These are phyloP conservation scores for Platorchestia sp. DNA, from an alignment of 1,140 invertebrate species.

Conservation along the genomic window DNA sequence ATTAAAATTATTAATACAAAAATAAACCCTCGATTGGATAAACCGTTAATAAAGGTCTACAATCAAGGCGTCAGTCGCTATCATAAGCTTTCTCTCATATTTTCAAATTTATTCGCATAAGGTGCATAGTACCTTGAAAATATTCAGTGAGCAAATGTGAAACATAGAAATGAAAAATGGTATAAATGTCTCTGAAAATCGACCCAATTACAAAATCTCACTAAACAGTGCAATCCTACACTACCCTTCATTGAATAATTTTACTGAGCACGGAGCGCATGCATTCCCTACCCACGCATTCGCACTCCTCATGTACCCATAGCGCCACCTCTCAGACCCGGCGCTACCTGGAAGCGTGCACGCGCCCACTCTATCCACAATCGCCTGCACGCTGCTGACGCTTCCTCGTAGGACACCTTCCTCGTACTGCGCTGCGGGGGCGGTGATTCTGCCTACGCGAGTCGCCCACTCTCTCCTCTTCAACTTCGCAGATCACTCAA, in stretches of 20 bases:
- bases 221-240: background rate
- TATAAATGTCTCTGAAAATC: background rate
- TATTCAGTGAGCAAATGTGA: background rate
- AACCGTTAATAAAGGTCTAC: no score
- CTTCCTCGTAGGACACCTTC: slow-evolving; percentile 11
- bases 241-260: background rate
- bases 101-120: background rate
- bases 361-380: background rate
- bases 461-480: slow-evolving; percentile 21
- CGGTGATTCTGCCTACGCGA: background rate
- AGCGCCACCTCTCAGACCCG: background rate
- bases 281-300: background rate
- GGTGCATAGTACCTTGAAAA: background rate
- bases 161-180: background rate
- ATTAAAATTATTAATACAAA: no score
- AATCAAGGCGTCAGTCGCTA: no score
- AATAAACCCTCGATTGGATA: no score
- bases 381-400: background rate
- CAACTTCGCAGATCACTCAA: background rate
- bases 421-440: background rate
- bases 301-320: background rate
- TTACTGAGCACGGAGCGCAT: background rate
- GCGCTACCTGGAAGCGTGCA: background rate
- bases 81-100: background rate
- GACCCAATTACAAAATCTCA: background rate